Conservation (phyloP, 2,797 vertebrate genomes). For the Masticophis lateralis region DNA sequence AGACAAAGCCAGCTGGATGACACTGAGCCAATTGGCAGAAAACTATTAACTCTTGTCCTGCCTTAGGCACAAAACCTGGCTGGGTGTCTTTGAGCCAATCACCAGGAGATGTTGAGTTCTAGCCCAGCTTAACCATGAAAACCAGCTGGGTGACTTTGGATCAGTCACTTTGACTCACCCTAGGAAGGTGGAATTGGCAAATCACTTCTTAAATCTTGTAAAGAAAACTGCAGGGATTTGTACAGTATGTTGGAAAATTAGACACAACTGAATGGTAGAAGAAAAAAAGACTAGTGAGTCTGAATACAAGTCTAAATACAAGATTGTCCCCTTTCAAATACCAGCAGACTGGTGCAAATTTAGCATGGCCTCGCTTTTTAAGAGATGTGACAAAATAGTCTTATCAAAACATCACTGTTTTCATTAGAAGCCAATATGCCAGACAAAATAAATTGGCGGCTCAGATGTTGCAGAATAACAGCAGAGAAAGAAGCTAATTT, state of each 20-base stretch:
- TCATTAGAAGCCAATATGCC: background rate
- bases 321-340: background rate
- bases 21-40: too few species aligned
- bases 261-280: background rate
- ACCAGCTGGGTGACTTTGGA: too few species aligned
- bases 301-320: background rate
- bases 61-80: too few species aligned
- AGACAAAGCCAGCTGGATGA: too few species aligned
- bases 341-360: background rate
- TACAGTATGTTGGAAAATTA: background rate
- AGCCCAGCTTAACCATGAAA: too few species aligned
- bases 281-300: background rate
- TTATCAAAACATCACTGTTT: background rate
- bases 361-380: background rate
- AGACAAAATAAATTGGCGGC: background rate
- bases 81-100: too few species aligned
- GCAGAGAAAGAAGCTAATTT: background rate
- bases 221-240: background rate
- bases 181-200: background rate
- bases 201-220: background rate
- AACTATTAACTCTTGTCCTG: too few species aligned
- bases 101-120: too few species aligned
- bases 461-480: background rate
- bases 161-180: background rate
- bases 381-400: background rate